Percentiles rank a stretch among this genome's conserved stretches.
phyloP scores from a whole-genome alignment of 2,113 vertebrate species.

The Rhinolophus sinicus region DNA sequence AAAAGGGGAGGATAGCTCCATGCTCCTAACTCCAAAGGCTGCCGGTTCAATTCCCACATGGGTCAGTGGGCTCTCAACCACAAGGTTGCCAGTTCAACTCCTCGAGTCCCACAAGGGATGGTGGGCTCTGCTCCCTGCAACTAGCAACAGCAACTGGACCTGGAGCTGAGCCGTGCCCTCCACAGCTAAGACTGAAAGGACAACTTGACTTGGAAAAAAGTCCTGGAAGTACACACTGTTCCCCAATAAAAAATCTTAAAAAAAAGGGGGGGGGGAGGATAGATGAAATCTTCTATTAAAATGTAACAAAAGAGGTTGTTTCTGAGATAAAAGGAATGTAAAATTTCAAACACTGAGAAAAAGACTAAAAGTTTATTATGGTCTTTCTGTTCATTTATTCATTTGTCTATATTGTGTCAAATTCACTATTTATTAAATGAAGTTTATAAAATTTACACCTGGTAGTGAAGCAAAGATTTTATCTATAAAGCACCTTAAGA shows the following conservation, averaged over 20 bases:
- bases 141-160: too few species aligned
- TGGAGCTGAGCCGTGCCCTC: too few species aligned
- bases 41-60: too few species aligned
- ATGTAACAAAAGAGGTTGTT: background rate
- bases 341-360: slow-evolving; percentile 26
- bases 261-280: background rate
- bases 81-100: too few species aligned
- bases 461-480: background rate
- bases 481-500: background rate
- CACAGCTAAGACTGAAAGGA: too few species aligned
- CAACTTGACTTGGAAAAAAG: too few species aligned
- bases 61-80: too few species aligned
- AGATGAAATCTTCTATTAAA: background rate
- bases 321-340: background rate
- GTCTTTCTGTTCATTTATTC: background rate
- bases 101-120: too few species aligned
- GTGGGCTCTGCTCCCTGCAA: too few species aligned
- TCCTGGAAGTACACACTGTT: too few species aligned
- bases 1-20: background rate
- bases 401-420: background rate
- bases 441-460: background rate
- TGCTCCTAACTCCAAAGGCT: too few species aligned
- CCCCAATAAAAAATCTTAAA: too few species aligned
- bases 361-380: background rate
- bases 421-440: slow-evolving; percentile 17